Base-by-base conservation (phyloP, 2,113 vertebrate genomes). In the Phycodurus eques region DNA sequence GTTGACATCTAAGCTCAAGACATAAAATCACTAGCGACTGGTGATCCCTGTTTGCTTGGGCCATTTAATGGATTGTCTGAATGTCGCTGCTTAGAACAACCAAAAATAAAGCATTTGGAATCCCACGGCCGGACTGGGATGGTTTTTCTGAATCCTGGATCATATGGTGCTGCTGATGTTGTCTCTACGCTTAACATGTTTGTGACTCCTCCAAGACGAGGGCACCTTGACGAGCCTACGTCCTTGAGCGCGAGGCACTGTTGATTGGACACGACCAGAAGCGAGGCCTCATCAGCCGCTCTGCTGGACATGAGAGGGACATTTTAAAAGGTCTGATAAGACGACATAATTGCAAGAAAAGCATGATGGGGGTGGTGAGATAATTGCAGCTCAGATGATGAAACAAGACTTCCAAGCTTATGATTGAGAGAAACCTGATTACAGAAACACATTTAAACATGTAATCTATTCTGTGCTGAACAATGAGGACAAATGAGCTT, bases 311-410 rank as follows among this genome's bases (percentile, higher is more conserved):
- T 76, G 63, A 79, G 43, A 78, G 68, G 61, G 42, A 22, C 65
- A 15, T 73, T 72, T 60, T 0, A 65, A 83, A 75, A 56, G 13
- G 35, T 3, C 59, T 60, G 65, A 79, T 76, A 31, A 67, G 68
- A 62, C 44, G 65, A 62, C 5, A 35, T 8, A 19, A 3, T 5
- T 8, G 19, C 43, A 76, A 79, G 63, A 82, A 71, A 85, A 68
- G 19, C 67, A 67, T 31, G 8, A 56, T 64, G 63, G 68, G 19
- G 68, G 57, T 2, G 15, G 15, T 11, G 33, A 70, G 59, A 67
- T 44, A 71, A 84, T 73, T 73, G 70, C 65, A 47, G 59, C 70
- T 44, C 64, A 51, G 46, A 62, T 19, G 68, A 84, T 74, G 73
- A 79, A 79, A 56, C 17, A 22, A 61, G 35, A 57, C 5, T 13